Evolutionary conservation across 1,140 invertebrate genomes (phyloP), one percentile per base, ranked within the genome.

Genomic region (Grapholita molesta): DNA sequence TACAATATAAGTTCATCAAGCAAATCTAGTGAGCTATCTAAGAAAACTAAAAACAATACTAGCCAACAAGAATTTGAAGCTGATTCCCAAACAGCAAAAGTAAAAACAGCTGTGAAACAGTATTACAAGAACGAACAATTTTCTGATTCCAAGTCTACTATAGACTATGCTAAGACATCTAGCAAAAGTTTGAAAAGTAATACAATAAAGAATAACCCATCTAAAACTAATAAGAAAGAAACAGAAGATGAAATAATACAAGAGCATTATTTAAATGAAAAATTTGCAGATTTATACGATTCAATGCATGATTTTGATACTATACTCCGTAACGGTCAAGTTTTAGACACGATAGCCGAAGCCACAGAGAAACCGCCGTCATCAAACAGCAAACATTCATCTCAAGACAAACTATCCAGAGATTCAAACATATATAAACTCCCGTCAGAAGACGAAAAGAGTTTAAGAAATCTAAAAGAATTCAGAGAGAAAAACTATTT

Each of bases 401-500:
- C 15, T 55, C 48, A 32, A 3, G 2, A 30, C 12, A 71, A 64
- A 23, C 74, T 73, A 12, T 69, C 72, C 3, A 74, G 78, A 48
- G 80, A 84, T 66, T 61, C 42, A 8, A 48, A 48, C 18, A 42
- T 80, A 9, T 74, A 68, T 38, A 79, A 70, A 21, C 69, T 78
- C 24, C 71, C 88, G 57, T 66, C 67, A 28, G 69, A 84, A 18
- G 70, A 82, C 48, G 18, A 69, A 2, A 71, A 79, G 9, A 85
- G 72, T 35, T 75, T 90, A 5, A 67, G 81, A 23, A 67, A 81
- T 9, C 52, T 91, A 52, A 90, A 86, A 70, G 73, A 88, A 71
- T 92, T 92, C 38, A 78, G 90, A 52, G 67, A 80, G 12, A 80
- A 84, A 4, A 87, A 92, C 35, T 91, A 85, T 67, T 92, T 91